Evolutionary conservation across 2,113 vertebrate genomes (phyloP).

Genomic region (Pteruthius melanotis): DNA sequence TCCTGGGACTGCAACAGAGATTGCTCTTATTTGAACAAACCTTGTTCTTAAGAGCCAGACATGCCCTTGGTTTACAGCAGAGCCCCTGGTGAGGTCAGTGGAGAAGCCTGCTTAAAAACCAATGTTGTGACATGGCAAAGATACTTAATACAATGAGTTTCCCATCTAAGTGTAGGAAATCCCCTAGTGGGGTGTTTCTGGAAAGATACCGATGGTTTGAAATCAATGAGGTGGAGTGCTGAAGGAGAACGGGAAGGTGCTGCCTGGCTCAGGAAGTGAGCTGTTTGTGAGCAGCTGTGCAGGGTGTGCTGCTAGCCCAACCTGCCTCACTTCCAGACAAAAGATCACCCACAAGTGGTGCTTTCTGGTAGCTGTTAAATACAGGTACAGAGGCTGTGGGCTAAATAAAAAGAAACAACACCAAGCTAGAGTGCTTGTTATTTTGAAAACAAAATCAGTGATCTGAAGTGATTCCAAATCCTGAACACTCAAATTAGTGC

Average conservation of each 20-base stretch:
- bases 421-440: neutral
- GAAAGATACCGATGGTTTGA: neutral
- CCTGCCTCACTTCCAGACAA: neutral
- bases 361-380: neutral
- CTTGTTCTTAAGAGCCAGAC: neutral
- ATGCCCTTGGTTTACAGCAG: neutral
- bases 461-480: neutral
- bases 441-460: neutral
- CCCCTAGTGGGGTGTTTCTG: neutral
- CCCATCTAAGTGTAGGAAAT: neutral
- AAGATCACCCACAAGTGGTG: neutral
- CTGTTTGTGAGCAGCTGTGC: neutral
- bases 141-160: neutral
- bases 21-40: neutral
- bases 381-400: accelerated
- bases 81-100: neutral
- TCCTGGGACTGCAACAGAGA: neutral
- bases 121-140: neutral
- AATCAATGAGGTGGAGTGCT: neutral
- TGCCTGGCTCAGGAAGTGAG: neutral
- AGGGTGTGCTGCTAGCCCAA: neutral
- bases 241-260: neutral
- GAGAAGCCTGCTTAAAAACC: neutral
- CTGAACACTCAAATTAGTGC: neutral
- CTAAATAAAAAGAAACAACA: neutral